Evolutionary conservation across 2,888 invertebrate genomes (phyloP).

Genomic region (Eristalinus aeneus): DNA sequence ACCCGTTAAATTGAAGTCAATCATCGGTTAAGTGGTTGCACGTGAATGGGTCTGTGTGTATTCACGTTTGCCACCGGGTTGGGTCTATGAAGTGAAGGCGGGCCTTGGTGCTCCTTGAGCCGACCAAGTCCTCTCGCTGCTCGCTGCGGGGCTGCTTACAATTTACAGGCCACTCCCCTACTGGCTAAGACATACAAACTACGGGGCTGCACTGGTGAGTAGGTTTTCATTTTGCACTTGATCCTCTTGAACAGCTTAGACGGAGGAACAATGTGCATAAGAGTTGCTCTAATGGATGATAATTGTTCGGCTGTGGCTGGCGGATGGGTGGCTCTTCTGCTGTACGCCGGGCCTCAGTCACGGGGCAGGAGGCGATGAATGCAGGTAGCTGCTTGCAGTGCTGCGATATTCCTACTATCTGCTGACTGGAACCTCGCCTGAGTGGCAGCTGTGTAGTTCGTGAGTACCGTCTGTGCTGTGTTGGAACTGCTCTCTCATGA

Average conservation of each 20-base stretch:
- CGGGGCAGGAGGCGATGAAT: constrained; percentile 3
- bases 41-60: constrained; percentile 31
- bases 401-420: constrained; percentile 49
- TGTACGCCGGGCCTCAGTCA: constrained; percentile 13
- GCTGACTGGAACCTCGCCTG: constrained; percentile 41
- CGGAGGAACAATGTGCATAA: constrained; percentile 66
- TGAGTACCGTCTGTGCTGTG: constrained; percentile 30
- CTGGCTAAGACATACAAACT: constrained; percentile 42
- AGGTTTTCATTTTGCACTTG: constrained; percentile 68
- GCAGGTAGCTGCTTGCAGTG: constrained; percentile 21
- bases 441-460: constrained; percentile 52
- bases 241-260: constrained; percentile 63
- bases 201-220: constrained; percentile 32
- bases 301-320: constrained; percentile 47
- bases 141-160: constrained; percentile 6
- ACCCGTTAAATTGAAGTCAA: constrained; percentile 65
- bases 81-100: not conserved
- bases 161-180: constrained; percentile 44
- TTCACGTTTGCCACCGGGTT: constrained; percentile 34
- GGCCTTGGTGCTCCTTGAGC: not conserved
- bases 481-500: constrained; percentile 42
- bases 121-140: not conserved
- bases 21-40: constrained; percentile 63
- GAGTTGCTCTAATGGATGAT: constrained; percentile 64
- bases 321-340: not conserved